Conservation (phyloP, 2,888 invertebrate genomes). For the Chymomyza procnemis region DNA sequence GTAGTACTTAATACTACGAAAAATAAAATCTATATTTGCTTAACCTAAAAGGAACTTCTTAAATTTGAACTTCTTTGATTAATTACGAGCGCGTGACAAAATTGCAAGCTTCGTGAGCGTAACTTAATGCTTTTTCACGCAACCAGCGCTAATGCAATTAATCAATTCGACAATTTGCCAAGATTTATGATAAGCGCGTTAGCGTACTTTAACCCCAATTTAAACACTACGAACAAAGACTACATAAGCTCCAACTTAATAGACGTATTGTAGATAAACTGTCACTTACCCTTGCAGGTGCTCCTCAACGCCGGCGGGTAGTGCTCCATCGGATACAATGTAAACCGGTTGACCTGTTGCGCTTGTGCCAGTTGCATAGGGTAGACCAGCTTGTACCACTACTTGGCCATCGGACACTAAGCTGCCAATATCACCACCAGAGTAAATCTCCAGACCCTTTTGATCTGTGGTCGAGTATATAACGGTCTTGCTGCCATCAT, state of each 20-base stretch:
- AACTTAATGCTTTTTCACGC: background rate
- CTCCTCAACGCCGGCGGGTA: constrained; percentile 76
- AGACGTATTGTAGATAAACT: background rate
- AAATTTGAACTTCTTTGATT: background rate
- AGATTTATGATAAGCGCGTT: constrained; percentile 36
- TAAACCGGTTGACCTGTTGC: constrained; percentile 78
- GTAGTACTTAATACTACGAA: too few species aligned
- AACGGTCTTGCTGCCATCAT: constrained; percentile 90
- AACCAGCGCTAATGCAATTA: background rate
- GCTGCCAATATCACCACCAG: constrained; percentile 77
- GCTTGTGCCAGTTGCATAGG: constrained; percentile 75
- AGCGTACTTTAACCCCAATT: background rate
- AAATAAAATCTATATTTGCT: too few species aligned
- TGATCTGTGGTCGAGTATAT: constrained; percentile 89
- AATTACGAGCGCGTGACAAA: background rate
- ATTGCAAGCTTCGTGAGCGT: background rate
- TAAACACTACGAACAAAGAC: background rate
- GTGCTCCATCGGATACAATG: constrained; percentile 75
- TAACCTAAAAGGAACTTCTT: too few species aligned
- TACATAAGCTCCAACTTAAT: background rate
- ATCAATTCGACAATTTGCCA: constrained; percentile 41
- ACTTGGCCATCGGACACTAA: constrained; percentile 78
- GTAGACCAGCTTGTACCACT: constrained; percentile 78
- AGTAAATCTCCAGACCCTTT: constrained; percentile 86
- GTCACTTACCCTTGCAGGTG: constrained; percentile 77